Percentiles rank a stretch among this genome's conserved stretches.
Conservation (phyloP, 30 jellyfish, hydroid and myxozoan genomes). For the Clytia hemisphaerica region DNA sequence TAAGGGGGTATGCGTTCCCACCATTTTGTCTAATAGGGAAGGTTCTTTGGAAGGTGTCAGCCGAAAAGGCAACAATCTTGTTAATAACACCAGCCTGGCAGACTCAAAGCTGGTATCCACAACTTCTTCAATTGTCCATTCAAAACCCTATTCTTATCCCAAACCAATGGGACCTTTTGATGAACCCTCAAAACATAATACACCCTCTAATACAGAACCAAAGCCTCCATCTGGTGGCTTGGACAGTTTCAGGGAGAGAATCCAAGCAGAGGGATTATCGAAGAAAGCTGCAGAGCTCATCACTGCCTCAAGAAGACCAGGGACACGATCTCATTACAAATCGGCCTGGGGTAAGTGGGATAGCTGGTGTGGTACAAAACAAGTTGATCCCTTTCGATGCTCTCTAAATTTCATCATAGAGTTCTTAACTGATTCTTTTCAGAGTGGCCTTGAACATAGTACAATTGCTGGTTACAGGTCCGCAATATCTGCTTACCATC, state of each 20-base stretch:
- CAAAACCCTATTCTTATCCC: constrained; percentile 7
- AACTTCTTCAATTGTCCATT: background rate
- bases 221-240: background rate
- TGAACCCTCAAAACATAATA: background rate
- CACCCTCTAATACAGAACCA: background rate
- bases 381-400: constrained; percentile 34
- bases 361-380: constrained; percentile 33
- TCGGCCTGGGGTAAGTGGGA: constrained; percentile 48
- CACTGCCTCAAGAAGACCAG: constrained; percentile 27
- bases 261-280: constrained; percentile 1
- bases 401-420: too few species aligned
- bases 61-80: background rate
- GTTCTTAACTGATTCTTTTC: too few species aligned
- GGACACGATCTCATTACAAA: constrained; percentile 21
- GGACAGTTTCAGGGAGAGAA: constrained; percentile 16
- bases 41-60: background rate
- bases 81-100: constrained; percentile 3
- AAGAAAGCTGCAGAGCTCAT: constrained; percentile 27
- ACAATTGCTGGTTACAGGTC: too few species aligned
- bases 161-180: background rate
- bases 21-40: constrained; percentile 18
- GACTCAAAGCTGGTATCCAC: constrained; percentile 6
- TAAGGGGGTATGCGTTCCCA: constrained; percentile 3
- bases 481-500: too few species aligned
- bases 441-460: too few species aligned